Evolutionary conservation across 1,140 invertebrate genomes (phyloP), one percentile per base, ranked within the genome.

Genomic region (Druon quercuslanigerum): DNA sequence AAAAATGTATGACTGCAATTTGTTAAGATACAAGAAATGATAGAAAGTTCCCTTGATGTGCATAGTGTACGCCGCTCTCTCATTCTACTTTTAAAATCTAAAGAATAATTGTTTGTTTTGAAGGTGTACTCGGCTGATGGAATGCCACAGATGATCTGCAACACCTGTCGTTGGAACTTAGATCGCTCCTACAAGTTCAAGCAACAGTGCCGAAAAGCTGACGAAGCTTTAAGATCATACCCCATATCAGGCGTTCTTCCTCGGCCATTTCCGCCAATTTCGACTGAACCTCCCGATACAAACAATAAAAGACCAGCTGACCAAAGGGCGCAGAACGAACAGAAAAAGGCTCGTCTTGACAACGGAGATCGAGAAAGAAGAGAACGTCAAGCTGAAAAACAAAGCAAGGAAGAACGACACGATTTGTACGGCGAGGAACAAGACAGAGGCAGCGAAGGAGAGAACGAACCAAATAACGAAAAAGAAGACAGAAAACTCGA

Each of bases 141-240:
- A 75, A 95, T 96, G 94, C 95, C 95, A 1, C 90, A 93, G 73
- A 93, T 92, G 83, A 95, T 96, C 52, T 96, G 95, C 81, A 90
- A 90, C 16, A 92, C 92, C 57, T 96, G 95, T 79, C 93, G 93
- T 4, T 92, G 93, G 82, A 94, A 95, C 70, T 92, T 95, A 81
- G 93, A 94, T 75, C 89, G 94, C 79, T 94, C 93, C 14, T 96
- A 96, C 87, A 94, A 93, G 74, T 96, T 95, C 80, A 96, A 96
- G 82, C 92, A 94, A 73, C 94, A 95, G 84, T 95, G 95, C 77
- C 95, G 95, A 80, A 93, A 94, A 86, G 94, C 94, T 0, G 95
- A 96, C 86, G 95, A 95, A 80, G 92, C 93, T 0, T 86, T 96
- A 2, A 91, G 94, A 51, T 92, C 94, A 51, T 96, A 92, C 86